Evolutionary conservation across 2,888 invertebrate genomes (phyloP), one percentile per base, ranked within the genome.

Genomic region (Escarpia spicata): DNA sequence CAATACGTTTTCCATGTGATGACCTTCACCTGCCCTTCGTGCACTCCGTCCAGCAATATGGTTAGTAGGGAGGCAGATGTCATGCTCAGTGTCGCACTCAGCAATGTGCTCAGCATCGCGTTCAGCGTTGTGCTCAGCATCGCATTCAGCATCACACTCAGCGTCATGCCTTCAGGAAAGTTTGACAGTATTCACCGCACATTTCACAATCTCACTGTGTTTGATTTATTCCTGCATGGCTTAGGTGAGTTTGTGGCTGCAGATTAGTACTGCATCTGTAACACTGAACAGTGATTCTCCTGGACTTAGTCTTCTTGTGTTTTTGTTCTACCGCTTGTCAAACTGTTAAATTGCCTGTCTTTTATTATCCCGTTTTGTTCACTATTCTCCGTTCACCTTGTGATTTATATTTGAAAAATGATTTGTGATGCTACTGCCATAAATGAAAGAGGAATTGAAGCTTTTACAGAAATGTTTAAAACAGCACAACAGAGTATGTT

Each of bases 1-100:
- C 75, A 26, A 75, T 75, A 75, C 19, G 19, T 6, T 75, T 26
- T n/a, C 75, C 75, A n/a, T 75, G 75, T 75, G 75, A 75, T 75
- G 75, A 75, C 75, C 75, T 15, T 75, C 75, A 75, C 75, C 75
- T 75, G 75, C 75, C 75, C 75, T 75, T 26, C 75, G 26, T 75
- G 75, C 75, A 75, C 75, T 75, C 75, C n/a, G 75, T 26, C 75
- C 75, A 75, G n/a, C 75, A n/a, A 75, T 75, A 75, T 75, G 75
- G 75, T 75, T 75, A 75, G 75, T 75, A 75, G 75, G 0, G 75
- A 75, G 75, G 75, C 26, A 75, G 75, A 75, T 26, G 26, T 26
- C 60, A 15, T 3, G 19, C 15, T 75, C 75, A 75, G 19, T 19
- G 75, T 75, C 26, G 6, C 75, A 26, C 26, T 26, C 52, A 52